These are phyloP conservation scores for Clarias pachynema DNA, from an alignment of 2,797 vertebrate species.

Conservation along the genomic window DNA sequence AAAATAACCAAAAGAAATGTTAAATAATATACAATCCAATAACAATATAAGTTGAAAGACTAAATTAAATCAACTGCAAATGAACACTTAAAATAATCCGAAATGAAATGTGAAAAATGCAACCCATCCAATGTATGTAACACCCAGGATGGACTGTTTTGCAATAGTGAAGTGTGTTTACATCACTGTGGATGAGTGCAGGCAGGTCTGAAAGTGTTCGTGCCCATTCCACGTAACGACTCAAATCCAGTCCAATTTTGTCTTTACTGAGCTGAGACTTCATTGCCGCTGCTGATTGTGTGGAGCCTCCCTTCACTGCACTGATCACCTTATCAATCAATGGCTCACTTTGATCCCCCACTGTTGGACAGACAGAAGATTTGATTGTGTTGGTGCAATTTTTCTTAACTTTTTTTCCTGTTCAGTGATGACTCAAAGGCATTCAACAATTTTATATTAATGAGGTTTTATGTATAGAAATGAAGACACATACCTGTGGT, in stretches of 20 bases:
- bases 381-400: background rate
- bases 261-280: conserved; percentile 70
- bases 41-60: background rate
- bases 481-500: conserved; percentile 38
- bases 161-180: conserved; percentile 57
- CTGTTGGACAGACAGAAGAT: conserved; percentile 52
- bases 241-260: conserved; percentile 64
- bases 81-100: background rate
- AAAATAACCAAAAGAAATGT: background rate
- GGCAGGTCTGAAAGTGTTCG: conserved; percentile 73
- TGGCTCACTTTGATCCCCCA: accelerated
- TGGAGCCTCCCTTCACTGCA: conserved; percentile 80
- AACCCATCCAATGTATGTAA: background rate
- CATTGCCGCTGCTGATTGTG: conserved; percentile 69
- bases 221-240: conserved; percentile 80
- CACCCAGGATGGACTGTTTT: background rate
- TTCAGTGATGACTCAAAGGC: background rate
- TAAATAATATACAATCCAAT: background rate
- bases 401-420: background rate
- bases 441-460: background rate
- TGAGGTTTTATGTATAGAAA: too few relatives aligned
- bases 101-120: background rate
- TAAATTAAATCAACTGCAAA: background rate
- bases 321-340: conserved; percentile 81
- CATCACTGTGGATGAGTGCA: conserved; percentile 78